These are phyloP conservation scores for Limanda limanda DNA, from an alignment of 2,113 vertebrate species.

Conservation along the genomic window DNA sequence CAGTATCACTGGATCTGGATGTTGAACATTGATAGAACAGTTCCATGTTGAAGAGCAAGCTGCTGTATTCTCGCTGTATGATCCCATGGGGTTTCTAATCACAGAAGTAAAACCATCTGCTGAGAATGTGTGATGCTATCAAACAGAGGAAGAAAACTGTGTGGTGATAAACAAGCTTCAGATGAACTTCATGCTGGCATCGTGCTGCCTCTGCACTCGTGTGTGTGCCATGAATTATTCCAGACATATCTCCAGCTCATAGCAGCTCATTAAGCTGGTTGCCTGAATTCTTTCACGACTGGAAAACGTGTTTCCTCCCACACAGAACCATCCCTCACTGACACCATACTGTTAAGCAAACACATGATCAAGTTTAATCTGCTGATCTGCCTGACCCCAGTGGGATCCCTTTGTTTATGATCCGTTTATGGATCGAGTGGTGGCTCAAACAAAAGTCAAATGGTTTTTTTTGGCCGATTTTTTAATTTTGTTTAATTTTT, in stretches of 20 bases:
- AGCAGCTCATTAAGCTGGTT: constrained; percentile 4
- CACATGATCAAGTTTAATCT: background rate
- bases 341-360: background rate
- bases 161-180: constrained; percentile 39
- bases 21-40: background rate
- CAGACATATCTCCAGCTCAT: constrained; percentile 24
- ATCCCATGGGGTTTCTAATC: background rate
- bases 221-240: constrained; percentile 41
- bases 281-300: background rate
- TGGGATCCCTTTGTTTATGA: too few species aligned
- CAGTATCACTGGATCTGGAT: background rate
- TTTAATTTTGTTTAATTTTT: too few species aligned
- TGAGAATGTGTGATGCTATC: constrained; percentile 5
- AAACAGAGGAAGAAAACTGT: constrained; percentile 1
- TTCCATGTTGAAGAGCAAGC: background rate
- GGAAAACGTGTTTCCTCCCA: background rate
- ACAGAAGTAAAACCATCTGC: constrained; percentile 26
- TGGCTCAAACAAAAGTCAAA: too few species aligned
- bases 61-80: background rate
- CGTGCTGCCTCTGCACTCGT: background rate
- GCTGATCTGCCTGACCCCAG: too few species aligned
- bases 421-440: too few species aligned
- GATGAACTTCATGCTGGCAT: constrained; percentile 12
- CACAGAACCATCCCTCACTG: background rate
- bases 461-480: too few species aligned